Conservation (phyloP, 2,888 invertebrate species). For the Acanthosepion lycidas region DNA sequence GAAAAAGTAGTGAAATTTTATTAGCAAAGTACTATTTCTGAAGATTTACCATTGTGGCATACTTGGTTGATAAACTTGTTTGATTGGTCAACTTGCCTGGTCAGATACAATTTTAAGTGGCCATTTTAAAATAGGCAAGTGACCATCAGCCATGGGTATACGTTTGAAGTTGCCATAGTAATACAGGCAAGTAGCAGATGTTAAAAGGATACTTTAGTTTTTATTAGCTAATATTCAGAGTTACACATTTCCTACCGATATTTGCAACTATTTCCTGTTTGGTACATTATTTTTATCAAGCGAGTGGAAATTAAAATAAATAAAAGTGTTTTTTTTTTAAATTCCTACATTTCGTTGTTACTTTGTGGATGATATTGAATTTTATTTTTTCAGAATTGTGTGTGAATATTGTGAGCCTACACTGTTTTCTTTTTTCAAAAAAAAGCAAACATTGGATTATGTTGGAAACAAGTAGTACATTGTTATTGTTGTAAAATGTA, state of each 20-base stretch:
- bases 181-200: neutral
- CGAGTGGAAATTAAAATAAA: neutral
- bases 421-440: neutral
- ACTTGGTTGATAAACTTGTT: neutral
- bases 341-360: neutral
- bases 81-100: neutral
- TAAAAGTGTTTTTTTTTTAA: neutral
- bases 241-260: too few species aligned
- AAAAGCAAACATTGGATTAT: neutral
- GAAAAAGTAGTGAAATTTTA: neutral
- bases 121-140: neutral
- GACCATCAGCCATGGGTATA: neutral
- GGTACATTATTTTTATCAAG: neutral
- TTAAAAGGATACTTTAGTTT: neutral
- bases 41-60: neutral
- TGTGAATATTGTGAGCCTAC: neutral
- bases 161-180: neutral
- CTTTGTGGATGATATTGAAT: neutral
- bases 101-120: neutral
- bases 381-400: constrained; percentile 21
- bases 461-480: neutral
- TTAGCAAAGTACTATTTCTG: neutral
- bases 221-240: neutral
- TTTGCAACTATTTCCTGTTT: neutral
- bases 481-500: constrained; percentile 1